Base-by-base conservation (phyloP, 1,140 invertebrate species). In the Drosophila chauvacae region DNA sequence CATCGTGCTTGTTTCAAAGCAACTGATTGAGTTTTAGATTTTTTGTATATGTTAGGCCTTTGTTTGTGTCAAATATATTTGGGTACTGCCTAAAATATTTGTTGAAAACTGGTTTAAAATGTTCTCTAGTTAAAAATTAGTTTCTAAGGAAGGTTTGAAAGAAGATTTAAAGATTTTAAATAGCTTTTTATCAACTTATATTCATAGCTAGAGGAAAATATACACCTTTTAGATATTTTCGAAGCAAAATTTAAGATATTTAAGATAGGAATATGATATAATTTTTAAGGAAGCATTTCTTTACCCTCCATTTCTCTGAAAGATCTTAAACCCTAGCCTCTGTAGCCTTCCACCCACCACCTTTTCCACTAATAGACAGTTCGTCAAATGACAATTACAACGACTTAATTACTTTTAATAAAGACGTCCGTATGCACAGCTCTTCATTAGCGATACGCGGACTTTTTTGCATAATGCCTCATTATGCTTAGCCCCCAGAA, bases 351-450 rank as follows among this genome's bases (percentile, higher is more conserved):
- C 63, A 33, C 42, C 35, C 11, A 30, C 20, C 33, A 33, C 37
- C 28, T 26, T 18, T 44, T 26, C 55, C 65, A 72, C 55, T 73
- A 57, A 50, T 53, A 62, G 75, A 71, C 58, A 58, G 51, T 63
- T 79, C 59, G 77, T 78, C 85, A 90, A 88, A 90, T 85, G 85
- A 86, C 80, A 90, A 90, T 90, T 90, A 76, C 86, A 90, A 66
- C 58, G 75, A 79, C 85, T 90, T 90, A 90, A 90, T 90, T 90
- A 90, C 80, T 90, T 90, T 90, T 90, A 90, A 90, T 90, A 85
- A 90, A 90, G 85, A 90, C 86, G 86, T 90, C 85, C 86, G 85
- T 90, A 83, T 78, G 66, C 59, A 11, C 66, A 56, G 66, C 64
- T 85, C 85, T 90, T 90, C 86, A 90, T 90, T 90, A 85, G 86